Percentiles rank a stretch among this genome's conserved stretches.
Evolutionary conservation across 2,797 vertebrate species (phyloP).

Genomic region (Diplodus sargus): DNA sequence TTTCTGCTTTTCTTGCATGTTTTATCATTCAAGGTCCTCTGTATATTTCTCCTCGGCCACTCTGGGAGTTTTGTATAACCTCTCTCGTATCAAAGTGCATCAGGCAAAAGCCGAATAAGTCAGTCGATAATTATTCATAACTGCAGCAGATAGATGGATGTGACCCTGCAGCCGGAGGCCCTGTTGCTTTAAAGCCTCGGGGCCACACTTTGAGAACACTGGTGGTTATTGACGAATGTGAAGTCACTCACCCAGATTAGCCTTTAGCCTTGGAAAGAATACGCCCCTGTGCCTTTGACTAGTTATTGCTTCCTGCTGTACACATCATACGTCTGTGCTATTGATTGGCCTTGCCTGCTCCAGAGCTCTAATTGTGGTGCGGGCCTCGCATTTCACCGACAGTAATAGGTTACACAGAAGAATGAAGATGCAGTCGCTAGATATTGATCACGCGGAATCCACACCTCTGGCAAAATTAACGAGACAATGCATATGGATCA

Average conservation of each 20-base stretch:
- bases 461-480: slow-evolving; percentile 95
- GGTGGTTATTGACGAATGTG: slow-evolving; percentile 63
- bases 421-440: slow-evolving; percentile 93
- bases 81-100: neutral
- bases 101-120: slow-evolving; percentile 44
- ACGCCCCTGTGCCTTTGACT: slow-evolving; percentile 71
- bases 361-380: slow-evolving; percentile 90
- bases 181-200: slow-evolving; percentile 36
- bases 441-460: slow-evolving; percentile 93
- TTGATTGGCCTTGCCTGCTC: slow-evolving; percentile 90
- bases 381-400: slow-evolving; percentile 90
- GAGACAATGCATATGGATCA: slow-evolving; percentile 92
- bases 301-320: slow-evolving; percentile 82
- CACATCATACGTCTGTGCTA: slow-evolving; percentile 82
- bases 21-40: slow-evolving; percentile 11
- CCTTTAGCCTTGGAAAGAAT: slow-evolving; percentile 80
- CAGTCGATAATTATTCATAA: slow-evolving; percentile 59
- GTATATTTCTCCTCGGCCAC: neutral
- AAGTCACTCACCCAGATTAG: slow-evolving; percentile 76
- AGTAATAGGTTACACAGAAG: slow-evolving; percentile 93
- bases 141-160: slow-evolving; percentile 56
- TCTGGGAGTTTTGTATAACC: slow-evolving; percentile 1
- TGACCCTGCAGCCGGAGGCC: slow-evolving; percentile 49
- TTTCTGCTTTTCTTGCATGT: neutral
- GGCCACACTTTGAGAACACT: slow-evolving; percentile 40